Conservation (phyloP, 2,113 vertebrate species). For the Symphodus melops region DNA sequence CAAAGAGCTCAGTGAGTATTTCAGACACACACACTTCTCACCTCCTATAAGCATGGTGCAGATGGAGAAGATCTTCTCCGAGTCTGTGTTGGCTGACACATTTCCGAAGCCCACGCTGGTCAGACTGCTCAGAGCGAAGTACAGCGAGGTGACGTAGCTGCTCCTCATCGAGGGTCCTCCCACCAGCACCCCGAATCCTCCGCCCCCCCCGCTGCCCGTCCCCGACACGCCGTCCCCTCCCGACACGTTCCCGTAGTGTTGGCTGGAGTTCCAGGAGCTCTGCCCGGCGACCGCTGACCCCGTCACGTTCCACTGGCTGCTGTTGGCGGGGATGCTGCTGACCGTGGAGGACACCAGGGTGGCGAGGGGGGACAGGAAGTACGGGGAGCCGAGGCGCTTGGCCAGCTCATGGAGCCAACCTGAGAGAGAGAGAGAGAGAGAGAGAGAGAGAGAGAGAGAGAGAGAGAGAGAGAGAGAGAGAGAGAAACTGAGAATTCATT, state of each 20-base stretch:
- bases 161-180: constrained; percentile 84
- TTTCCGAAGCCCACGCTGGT: constrained; percentile 89
- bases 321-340: constrained; percentile 58
- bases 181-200: constrained; percentile 40
- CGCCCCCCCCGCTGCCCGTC: background rate
- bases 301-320: constrained; percentile 77
- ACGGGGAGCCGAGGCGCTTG: constrained; percentile 84
- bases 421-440: constrained; percentile 35
- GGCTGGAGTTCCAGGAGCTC: constrained; percentile 78
- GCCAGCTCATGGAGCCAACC: constrained; percentile 87
- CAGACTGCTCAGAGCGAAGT: constrained; percentile 88
- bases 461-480: background rate
- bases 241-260: constrained; percentile 65
- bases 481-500: too few species aligned
- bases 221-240: constrained; percentile 30
- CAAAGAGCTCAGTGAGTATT: constrained; percentile 30
- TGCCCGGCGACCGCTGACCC: constrained; percentile 58
- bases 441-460: background rate
- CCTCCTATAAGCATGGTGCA: constrained; percentile 89
- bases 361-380: constrained; percentile 68
- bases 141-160: constrained; percentile 87
- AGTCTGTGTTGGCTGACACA: constrained; percentile 88
- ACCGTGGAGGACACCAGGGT: constrained; percentile 58
- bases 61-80: constrained; percentile 89
- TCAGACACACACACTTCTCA: constrained; percentile 41